Conservation (phyloP, 2,888 invertebrate genomes). For the Ramazzottius varieornatus region DNA sequence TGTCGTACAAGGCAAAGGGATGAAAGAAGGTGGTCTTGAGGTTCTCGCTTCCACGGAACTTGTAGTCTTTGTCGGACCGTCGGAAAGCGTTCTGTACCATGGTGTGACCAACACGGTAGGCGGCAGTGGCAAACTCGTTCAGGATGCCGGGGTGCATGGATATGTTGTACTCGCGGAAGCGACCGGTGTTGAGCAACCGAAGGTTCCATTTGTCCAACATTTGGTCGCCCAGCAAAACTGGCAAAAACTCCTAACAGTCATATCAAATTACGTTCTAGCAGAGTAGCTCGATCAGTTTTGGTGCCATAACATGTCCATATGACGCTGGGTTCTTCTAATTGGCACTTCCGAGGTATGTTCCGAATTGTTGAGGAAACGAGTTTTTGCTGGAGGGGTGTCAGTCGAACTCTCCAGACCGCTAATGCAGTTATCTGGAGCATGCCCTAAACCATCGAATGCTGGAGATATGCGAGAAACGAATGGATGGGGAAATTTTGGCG, state of each 20-base stretch:
- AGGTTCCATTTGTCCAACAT: not conserved
- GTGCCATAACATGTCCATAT: too few species aligned
- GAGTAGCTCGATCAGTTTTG: too few species aligned
- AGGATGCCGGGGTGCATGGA: not conserved
- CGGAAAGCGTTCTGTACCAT: not conserved
- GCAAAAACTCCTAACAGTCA: not conserved
- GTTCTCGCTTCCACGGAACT: not conserved
- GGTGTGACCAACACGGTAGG: not conserved
- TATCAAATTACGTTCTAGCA: too few species aligned
- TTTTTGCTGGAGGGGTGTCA: too few species aligned
- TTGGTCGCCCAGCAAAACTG: not conserved
- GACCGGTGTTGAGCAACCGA: not conserved
- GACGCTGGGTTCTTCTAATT: too few species aligned
- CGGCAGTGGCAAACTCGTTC: not conserved
- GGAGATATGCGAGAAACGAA: too few species aligned
- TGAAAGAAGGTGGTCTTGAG: conserved; percentile 1
- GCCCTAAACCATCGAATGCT: too few species aligned
- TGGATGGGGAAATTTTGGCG: too few species aligned
- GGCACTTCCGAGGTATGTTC: too few species aligned
- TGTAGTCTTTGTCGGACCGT: not conserved
- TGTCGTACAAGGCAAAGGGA: conserved; percentile 1
- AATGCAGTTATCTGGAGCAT: too few species aligned
- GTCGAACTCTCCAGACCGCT: too few species aligned
- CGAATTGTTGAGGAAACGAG: too few species aligned
- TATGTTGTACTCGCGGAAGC: not conserved